phyloP scores from a whole-genome alignment of 2,113 vertebrate genomes.

The Agapornis roseicollis region DNA sequence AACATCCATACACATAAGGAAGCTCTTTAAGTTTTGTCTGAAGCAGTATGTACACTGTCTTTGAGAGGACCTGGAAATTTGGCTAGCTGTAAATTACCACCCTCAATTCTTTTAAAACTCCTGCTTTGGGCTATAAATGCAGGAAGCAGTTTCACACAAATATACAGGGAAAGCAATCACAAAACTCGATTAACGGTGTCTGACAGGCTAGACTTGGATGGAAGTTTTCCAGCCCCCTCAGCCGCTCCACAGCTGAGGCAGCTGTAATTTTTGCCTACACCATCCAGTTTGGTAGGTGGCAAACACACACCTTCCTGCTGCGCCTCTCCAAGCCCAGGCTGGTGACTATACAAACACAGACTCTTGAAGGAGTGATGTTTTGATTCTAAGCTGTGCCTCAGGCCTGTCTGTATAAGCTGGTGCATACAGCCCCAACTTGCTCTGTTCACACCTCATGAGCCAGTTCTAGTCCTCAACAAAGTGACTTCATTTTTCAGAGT shows the following conservation, averaged over 20 bases:
- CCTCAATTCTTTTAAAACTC: neutral
- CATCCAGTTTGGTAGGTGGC: neutral
- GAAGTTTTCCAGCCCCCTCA: neutral
- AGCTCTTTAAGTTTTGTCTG: neutral
- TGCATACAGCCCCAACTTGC: neutral
- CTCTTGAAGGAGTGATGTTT: neutral
- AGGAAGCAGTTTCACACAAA: neutral
- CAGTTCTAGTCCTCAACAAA: neutral
- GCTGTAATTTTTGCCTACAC: neutral
- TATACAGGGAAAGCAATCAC: neutral
- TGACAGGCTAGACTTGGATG: neutral
- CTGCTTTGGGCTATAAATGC: neutral
- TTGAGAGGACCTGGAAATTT: neutral
- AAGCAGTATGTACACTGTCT: neutral
- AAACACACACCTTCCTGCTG: neutral
- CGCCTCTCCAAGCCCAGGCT: neutral
- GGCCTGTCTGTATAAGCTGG: neutral
- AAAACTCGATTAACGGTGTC: neutral
- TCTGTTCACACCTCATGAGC: neutral
- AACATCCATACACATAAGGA: neutral
- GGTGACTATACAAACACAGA: neutral
- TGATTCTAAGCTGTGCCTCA: neutral
- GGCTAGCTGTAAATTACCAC: neutral
- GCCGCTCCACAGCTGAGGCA: neutral
- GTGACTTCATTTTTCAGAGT: neutral